phyloP scores from a whole-genome alignment of 2,888 invertebrate genomes.

The Cheilosia grossa region DNA sequence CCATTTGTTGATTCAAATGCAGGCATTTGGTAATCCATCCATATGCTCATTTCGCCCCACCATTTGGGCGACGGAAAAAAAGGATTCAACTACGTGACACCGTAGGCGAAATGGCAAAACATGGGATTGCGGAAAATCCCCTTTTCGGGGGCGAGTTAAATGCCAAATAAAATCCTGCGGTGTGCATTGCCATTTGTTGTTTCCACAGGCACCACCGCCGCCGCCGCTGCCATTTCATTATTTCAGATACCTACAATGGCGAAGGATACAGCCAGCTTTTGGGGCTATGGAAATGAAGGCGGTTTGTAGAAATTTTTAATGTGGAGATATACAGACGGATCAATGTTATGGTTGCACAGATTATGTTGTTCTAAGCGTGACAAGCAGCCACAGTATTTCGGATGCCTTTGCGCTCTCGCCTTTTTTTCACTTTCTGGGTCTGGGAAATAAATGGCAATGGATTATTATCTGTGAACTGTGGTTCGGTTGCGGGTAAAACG shows the following conservation, averaged over 20 bases:
- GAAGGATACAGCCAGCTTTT: background rate
- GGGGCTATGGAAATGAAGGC: conserved; percentile 41
- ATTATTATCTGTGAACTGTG: conserved; percentile 13
- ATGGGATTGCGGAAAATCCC: conserved; percentile 54
- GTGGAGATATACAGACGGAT: conserved; percentile 55
- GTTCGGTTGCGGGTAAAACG: background rate
- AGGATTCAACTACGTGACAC: conserved; percentile 61
- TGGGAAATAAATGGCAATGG: conserved; percentile 1
- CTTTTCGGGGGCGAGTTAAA: conserved; percentile 50
- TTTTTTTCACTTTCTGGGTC: background rate
- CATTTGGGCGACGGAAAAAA: background rate
- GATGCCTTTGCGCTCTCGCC: conserved; percentile 19
- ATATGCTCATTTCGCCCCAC: background rate
- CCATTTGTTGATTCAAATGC: conserved; percentile 70
- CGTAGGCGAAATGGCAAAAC: conserved; percentile 58
- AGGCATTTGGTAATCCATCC: conserved; percentile 48
- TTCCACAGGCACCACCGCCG: conserved; percentile 8
- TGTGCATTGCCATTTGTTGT: conserved; percentile 63
- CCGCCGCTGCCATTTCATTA: conserved; percentile 24
- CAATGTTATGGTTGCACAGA: conserved; percentile 70
- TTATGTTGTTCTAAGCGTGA: conserved; percentile 68
- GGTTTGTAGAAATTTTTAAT: conserved; percentile 34
- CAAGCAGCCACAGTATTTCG: conserved; percentile 66
- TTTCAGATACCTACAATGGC: conserved; percentile 39
- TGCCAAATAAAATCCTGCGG: conserved; percentile 50